Conservation (phyloP, 30 jellyfish, hydroid and myxozoan species). For the Cassiopea andromeda region DNA sequence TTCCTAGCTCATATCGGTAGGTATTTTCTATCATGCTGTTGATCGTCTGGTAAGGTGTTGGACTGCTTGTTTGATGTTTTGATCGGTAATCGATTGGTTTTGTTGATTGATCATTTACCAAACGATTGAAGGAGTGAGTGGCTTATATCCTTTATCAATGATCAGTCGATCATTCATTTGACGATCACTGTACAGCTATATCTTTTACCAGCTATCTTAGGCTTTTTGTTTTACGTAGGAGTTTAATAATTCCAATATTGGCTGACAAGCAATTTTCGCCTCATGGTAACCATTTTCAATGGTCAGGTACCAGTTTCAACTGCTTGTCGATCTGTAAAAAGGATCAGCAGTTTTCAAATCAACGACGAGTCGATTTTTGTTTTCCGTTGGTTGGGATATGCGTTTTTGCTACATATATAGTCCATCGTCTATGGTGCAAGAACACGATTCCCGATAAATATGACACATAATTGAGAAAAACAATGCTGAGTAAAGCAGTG, state of each 20-base stretch:
- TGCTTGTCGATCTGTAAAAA: neutral
- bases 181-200: too few relatives aligned
- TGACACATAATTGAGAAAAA: too few relatives aligned
- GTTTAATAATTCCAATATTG: neutral
- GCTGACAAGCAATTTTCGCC: neutral
- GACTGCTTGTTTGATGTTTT: neutral
- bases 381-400: too few relatives aligned
- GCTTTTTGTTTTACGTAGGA: neutral
- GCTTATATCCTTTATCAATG: too few relatives aligned
- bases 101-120: too few relatives aligned
- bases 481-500: neutral
- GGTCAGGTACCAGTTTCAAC: neutral
- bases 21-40: neutral
- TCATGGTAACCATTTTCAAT: neutral
- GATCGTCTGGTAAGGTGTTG: neutral
- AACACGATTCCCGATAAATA: too few relatives aligned
- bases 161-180: too few relatives aligned
- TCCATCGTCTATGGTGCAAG: too few relatives aligned
- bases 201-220: neutral
- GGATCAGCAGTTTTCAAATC: slow-evolving; percentile 6
- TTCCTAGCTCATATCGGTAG: too few relatives aligned
- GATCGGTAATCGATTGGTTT: neutral
- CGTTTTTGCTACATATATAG: neutral
- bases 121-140: too few relatives aligned
- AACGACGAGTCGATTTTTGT: too few relatives aligned